Conservation (phyloP, 1,140 invertebrate genomes). For the Lepidurus arcticus region DNA sequence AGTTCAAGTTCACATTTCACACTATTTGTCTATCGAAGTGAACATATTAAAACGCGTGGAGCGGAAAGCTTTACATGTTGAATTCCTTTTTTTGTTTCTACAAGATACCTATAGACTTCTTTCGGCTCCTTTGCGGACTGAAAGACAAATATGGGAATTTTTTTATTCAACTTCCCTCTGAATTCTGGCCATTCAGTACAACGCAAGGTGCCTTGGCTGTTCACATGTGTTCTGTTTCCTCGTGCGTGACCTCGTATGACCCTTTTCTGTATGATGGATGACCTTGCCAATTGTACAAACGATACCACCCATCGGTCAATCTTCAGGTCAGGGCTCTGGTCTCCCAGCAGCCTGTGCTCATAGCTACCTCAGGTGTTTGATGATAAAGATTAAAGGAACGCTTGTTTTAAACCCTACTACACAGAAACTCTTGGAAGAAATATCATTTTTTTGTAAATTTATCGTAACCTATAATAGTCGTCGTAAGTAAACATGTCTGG, state of each 20-base stretch:
- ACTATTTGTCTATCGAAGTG: no score
- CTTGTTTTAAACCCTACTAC: slow-evolving; percentile 3
- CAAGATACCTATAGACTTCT: background rate
- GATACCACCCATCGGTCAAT: slow-evolving; percentile 21
- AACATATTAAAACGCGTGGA: no score
- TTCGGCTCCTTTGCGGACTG: background rate
- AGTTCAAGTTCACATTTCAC: no score
- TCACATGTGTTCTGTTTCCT: background rate
- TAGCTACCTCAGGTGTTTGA: slow-evolving; percentile 21
- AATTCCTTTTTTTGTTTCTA: no score
- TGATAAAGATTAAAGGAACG: slow-evolving; percentile 10
- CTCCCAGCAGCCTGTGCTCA: slow-evolving; percentile 16
- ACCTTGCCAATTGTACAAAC: slow-evolving; percentile 19
- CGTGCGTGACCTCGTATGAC: slow-evolving; percentile 11
- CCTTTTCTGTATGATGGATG: slow-evolving; percentile 15
- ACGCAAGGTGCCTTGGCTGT: slow-evolving; percentile 3
- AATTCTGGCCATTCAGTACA: slow-evolving; percentile 21
- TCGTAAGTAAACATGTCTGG: slow-evolving; percentile 14
- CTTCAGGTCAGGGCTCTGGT: slow-evolving; percentile 17
- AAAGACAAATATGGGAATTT: background rate
- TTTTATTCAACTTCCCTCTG: background rate
- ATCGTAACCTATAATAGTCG: slow-evolving; percentile 5
- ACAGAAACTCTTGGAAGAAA: background rate
- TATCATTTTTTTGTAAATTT: background rate
- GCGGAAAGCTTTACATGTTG: no score